Evolutionary conservation across 1,140 invertebrate species (phyloP).

Genomic region (Bombus superbus): DNA sequence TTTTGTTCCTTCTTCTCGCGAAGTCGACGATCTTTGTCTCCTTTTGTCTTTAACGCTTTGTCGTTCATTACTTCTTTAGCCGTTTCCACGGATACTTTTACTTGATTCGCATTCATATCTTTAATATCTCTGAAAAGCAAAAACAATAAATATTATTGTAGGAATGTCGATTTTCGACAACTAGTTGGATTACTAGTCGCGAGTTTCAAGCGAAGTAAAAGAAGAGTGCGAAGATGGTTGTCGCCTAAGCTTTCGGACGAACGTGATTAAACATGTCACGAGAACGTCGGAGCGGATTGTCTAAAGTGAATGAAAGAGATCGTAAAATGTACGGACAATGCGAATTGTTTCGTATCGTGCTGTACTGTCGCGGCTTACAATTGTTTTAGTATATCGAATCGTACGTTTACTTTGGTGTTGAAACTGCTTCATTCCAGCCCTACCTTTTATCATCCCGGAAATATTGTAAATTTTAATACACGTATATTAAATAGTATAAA

Average conservation of each 20-base stretch:
- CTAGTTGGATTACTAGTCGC: neutral
- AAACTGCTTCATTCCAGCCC: neutral
- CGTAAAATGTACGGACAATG: neutral
- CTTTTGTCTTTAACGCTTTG: constrained; percentile 98
- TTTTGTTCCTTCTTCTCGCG: constrained; percentile 99
- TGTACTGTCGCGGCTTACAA: too few species aligned
- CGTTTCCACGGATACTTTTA: constrained; percentile 98
- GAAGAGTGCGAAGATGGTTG: neutral
- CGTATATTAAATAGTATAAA: neutral
- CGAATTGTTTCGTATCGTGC: neutral
- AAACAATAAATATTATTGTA: neutral
- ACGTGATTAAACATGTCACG: neutral
- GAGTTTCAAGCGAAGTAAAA: neutral
- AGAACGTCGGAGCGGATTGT: neutral
- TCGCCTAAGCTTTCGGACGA: neutral
- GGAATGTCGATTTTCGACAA: neutral
- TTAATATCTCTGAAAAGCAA: constrained; percentile 90
- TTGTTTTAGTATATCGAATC: neutral
- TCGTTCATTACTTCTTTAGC: constrained; percentile 97
- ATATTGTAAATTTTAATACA: neutral
- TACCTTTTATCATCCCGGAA: neutral
- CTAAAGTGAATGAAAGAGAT: neutral
- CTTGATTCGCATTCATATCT: constrained; percentile 97
- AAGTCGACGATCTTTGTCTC: constrained; percentile 96
- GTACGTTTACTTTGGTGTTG: neutral